Conservation (phyloP, 2,113 vertebrate species). For the Nothoprocta pentlandii region DNA sequence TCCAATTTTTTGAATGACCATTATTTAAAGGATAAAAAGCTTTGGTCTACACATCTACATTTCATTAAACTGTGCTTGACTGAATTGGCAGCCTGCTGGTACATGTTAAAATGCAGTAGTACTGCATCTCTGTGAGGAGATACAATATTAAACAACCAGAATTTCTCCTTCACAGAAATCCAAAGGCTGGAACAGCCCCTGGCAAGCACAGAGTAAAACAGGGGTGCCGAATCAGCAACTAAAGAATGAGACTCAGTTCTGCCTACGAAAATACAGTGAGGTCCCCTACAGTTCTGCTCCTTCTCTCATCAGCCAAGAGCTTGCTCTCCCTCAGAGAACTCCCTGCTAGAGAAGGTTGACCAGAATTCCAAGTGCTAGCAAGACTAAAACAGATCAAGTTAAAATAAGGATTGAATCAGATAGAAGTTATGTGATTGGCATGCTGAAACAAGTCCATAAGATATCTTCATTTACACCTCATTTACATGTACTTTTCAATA, state of each 20-base stretch:
- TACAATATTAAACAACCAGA: background rate
- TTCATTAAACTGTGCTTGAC: background rate
- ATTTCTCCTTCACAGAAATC: background rate
- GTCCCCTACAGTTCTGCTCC: background rate
- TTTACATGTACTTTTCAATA: slow-evolving; percentile 6
- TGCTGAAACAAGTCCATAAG: background rate
- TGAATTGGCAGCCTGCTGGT: background rate
- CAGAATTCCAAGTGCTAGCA: background rate
- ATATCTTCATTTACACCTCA: background rate
- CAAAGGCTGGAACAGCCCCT: background rate
- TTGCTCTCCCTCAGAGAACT: background rate
- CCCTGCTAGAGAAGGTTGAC: background rate
- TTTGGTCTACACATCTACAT: background rate
- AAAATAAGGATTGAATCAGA: background rate
- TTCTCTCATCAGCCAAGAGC: background rate
- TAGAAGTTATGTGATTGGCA: background rate
- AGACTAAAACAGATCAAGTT: background rate
- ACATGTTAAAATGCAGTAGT: background rate
- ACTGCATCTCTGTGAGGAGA: background rate
- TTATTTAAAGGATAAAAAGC: background rate
- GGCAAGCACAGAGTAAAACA: background rate
- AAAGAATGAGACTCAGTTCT: background rate
- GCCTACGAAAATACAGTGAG: background rate
- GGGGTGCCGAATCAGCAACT: background rate
- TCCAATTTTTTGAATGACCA: background rate